Conservation (phyloP, 1,140 invertebrate species). For the Cydia splendana region DNA sequence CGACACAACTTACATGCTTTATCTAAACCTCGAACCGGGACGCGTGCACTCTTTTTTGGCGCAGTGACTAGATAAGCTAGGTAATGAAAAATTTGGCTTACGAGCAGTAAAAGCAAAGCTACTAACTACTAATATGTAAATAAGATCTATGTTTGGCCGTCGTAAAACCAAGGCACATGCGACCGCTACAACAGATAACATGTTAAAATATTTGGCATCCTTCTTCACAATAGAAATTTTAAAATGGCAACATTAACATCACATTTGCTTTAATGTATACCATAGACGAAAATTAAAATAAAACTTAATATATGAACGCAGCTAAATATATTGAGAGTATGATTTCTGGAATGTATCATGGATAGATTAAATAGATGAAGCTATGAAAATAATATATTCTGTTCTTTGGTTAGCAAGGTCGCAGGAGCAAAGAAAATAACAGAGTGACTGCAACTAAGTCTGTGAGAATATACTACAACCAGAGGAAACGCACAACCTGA, state of each 20-base stretch:
- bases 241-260: slow-evolving; percentile 52
- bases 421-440: not conserved
- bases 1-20: slow-evolving; percentile 2
- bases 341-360: slow-evolving; percentile 30
- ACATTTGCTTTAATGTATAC: slow-evolving; percentile 35
- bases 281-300: slow-evolving; percentile 25
- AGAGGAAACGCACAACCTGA: no score
- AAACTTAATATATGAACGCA: slow-evolving; percentile 21
- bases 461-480: no score
- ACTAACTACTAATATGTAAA: slow-evolving; percentile 29
- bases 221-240: slow-evolving; percentile 44
- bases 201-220: slow-evolving; percentile 54
- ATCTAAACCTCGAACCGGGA: not conserved
- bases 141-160: slow-evolving; percentile 28
- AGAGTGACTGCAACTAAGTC: not conserved
- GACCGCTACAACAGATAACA: slow-evolving; percentile 44
- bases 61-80: slow-evolving; percentile 30
- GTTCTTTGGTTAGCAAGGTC: slow-evolving; percentile 60
- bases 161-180: slow-evolving; percentile 28
- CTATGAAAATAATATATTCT: slow-evolving; percentile 40
- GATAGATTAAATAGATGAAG: slow-evolving; percentile 36
- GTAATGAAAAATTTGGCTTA: slow-evolving; percentile 30
- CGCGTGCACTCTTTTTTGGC: slow-evolving; percentile 29
- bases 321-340: slow-evolving; percentile 18
- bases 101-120: slow-evolving; percentile 24